Conservation (phyloP, 2,797 vertebrate genomes). For the Zenarchopterus dispar region DNA sequence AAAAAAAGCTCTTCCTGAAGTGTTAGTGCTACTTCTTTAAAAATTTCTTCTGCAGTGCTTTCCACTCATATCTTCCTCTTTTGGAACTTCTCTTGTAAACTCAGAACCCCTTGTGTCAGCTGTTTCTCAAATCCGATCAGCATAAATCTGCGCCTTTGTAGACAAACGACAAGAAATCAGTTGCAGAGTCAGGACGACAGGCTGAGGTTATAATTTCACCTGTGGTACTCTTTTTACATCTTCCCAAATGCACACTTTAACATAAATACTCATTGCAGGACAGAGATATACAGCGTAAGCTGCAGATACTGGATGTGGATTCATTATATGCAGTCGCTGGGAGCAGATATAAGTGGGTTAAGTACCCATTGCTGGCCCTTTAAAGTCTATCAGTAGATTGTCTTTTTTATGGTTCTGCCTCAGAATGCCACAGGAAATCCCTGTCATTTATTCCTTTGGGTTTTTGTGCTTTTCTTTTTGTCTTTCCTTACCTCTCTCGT, state of each 20-base stretch:
- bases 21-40: background rate
- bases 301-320: constrained; percentile 16
- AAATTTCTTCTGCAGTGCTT: background rate
- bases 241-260: constrained; percentile 10
- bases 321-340: constrained; percentile 31
- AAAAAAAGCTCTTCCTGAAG: background rate
- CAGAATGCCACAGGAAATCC: constrained; percentile 32
- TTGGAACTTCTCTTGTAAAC: constrained; percentile 18
- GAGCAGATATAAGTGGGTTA: constrained; percentile 33
- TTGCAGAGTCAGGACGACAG: constrained; percentile 21
- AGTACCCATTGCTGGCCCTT: constrained; percentile 19
- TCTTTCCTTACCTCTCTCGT: constrained; percentile 24
- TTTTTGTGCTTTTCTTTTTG: constrained; percentile 17
- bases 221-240: constrained; percentile 25
- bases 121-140: constrained; percentile 42
- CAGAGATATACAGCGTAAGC: constrained; percentile 8
- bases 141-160: constrained; percentile 36
- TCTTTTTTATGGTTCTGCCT: constrained; percentile 15
- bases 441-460: constrained; percentile 21
- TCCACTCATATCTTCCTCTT: constrained; percentile 2
- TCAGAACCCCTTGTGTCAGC: constrained; percentile 50
- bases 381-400: constrained; percentile 46
- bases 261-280: constrained; percentile 12
- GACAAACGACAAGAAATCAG: constrained; percentile 26
- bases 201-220: constrained; percentile 45